Conservation (phyloP, 2,888 invertebrate species). For the Cantharis lateralis region DNA sequence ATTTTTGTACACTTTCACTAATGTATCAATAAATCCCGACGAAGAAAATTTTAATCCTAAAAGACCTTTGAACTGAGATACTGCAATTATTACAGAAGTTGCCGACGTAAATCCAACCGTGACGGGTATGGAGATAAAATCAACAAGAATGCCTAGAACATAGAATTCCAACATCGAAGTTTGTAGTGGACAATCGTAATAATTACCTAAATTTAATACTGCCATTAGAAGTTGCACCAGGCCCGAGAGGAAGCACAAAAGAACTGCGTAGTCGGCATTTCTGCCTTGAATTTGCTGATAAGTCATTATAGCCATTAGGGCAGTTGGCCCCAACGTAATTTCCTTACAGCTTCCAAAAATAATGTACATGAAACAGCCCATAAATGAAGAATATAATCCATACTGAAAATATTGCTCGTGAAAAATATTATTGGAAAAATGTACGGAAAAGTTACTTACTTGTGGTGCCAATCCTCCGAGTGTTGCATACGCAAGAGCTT, state of each 20-base stretch:
- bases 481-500: slow-evolving; percentile 89
- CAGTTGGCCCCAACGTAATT: slow-evolving; percentile 89
- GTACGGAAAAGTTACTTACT: slow-evolving; percentile 56
- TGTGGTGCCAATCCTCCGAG: slow-evolving; percentile 86
- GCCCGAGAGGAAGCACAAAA: slow-evolving; percentile 83
- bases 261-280: slow-evolving; percentile 76
- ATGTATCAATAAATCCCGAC: slow-evolving; percentile 75
- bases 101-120: slow-evolving; percentile 91
- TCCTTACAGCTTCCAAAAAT: slow-evolving; percentile 88
- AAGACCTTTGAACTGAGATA: slow-evolving; percentile 79
- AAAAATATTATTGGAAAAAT: not conserved
- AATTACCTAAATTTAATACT: slow-evolving; percentile 76
- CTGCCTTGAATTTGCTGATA: slow-evolving; percentile 74
- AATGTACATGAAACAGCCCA: slow-evolving; percentile 91
- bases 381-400: slow-evolving; percentile 92
- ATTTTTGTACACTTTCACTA: slow-evolving; percentile 71
- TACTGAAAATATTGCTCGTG: slow-evolving; percentile 64
- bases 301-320: slow-evolving; percentile 92
- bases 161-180: no score
- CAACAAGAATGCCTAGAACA: slow-evolving; percentile 77
- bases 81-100: slow-evolving; percentile 87
- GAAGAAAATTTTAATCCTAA: slow-evolving; percentile 76
- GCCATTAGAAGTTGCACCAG: slow-evolving; percentile 83
- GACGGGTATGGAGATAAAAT: slow-evolving; percentile 88
- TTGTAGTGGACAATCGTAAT: slow-evolving; percentile 23